A percentile compares a stretch with the other conserved stretches of the same genome.
These are phyloP conservation scores for Chaetophractus vellerosus DNA, from an alignment of 2,797 vertebrate species.

Conservation along the genomic window DNA sequence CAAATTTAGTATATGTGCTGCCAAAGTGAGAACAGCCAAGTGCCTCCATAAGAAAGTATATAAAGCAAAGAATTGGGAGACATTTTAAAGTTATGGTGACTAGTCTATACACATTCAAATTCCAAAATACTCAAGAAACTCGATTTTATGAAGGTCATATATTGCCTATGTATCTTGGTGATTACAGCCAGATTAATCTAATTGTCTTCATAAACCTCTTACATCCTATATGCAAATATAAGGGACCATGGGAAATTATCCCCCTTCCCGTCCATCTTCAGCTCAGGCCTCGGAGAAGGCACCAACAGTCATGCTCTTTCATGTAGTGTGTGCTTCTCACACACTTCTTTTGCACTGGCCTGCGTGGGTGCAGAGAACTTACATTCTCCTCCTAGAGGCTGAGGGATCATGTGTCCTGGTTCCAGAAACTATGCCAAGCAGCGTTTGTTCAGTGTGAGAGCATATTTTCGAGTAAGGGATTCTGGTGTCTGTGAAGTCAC, in stretches of 20 bases:
- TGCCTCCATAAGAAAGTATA: accelerated
- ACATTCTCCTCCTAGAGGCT: accelerated
- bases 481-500: background rate
- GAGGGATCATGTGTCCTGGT: accelerated
- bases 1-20: too few species aligned
- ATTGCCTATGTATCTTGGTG: accelerated
- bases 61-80: accelerated
- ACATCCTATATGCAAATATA: too few species aligned
- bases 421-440: accelerated
- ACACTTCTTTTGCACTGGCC: accelerated
- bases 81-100: accelerated
- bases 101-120: accelerated
- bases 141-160: accelerated
- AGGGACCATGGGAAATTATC: conserved; percentile 78
- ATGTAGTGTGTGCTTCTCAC: background rate
- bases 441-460: accelerated
- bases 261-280: background rate
- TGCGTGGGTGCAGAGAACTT: accelerated
- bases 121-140: accelerated
- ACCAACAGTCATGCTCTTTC: background rate
- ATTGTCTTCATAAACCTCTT: too few species aligned
- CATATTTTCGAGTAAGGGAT: background rate
- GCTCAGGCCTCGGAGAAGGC: background rate
- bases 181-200: too few species aligned
- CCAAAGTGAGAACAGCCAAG: accelerated